A percentile compares a stretch with the other conserved stretches of the same genome.
Evolutionary conservation across 2,797 vertebrate genomes (phyloP).

Genomic region (Crenuchus spilurus): DNA sequence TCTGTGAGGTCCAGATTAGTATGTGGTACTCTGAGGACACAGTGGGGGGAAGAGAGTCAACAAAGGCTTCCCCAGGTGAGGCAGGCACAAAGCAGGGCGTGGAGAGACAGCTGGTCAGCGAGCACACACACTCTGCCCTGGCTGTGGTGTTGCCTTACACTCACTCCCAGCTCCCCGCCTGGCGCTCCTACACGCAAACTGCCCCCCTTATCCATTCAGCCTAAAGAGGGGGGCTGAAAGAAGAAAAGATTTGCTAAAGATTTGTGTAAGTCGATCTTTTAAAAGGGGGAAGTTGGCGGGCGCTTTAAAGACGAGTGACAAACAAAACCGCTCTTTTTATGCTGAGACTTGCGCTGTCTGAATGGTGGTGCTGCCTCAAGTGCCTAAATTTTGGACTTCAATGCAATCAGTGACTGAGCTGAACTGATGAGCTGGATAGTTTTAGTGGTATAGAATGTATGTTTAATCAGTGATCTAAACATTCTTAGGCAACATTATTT

Average conservation of each 20-base stretch:
- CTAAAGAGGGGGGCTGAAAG: slow-evolving; percentile 65
- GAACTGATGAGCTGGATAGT: neutral
- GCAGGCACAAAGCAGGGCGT: slow-evolving; percentile 49
- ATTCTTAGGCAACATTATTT: no score
- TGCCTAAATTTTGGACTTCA: slow-evolving; percentile 32
- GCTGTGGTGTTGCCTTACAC: slow-evolving; percentile 76
- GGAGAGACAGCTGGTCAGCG: slow-evolving; percentile 78
- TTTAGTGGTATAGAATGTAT: neutral
- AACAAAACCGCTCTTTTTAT: slow-evolving; percentile 67
- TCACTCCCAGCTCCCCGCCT: slow-evolving; percentile 72
- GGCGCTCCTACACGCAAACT: slow-evolving; percentile 70
- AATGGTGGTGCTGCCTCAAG: slow-evolving; percentile 70
- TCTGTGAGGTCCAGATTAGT: neutral
- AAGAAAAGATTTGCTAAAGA: slow-evolving; percentile 81
- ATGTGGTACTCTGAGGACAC: slow-evolving; percentile 12
- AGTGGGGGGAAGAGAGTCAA: slow-evolving; percentile 23
- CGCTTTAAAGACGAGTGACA: slow-evolving; percentile 69
- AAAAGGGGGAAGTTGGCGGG: slow-evolving; percentile 74
- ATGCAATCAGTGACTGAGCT: neutral
- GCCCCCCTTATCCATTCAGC: slow-evolving; percentile 62
- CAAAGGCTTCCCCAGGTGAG: slow-evolving; percentile 59
- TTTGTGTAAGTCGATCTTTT: slow-evolving; percentile 86
- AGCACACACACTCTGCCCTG: slow-evolving; percentile 61
- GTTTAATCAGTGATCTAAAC: no score
- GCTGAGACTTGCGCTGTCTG: slow-evolving; percentile 64